These are phyloP conservation scores for Hylia prasina DNA, from an alignment of 2,113 vertebrate genomes.

Conservation along the genomic window DNA sequence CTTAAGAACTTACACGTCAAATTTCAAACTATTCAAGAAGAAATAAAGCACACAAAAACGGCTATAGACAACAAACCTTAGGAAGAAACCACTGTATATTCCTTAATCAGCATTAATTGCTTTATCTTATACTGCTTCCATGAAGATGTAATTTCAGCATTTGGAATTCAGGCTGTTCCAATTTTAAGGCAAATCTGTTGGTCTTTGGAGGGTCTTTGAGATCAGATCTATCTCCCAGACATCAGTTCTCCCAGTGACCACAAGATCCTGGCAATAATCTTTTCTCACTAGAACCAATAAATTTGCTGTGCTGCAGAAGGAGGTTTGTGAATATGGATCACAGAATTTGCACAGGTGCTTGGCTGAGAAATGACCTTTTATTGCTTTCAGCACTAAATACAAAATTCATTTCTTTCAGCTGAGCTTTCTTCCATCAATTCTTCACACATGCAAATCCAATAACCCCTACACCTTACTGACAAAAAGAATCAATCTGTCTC, in stretches of 20 bases:
- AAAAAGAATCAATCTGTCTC: background rate
- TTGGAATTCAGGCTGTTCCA: background rate
- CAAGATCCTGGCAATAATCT: background rate
- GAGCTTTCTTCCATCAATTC: background rate
- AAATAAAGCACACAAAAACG: background rate
- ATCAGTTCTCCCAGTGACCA: background rate
- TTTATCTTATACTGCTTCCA: background rate
- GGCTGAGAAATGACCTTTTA: slow-evolving; percentile 7
- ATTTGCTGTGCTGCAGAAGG: slow-evolving; percentile 65
- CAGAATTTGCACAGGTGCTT: slow-evolving; percentile 48
- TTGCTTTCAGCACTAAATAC: background rate
- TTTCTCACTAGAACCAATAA: background rate
- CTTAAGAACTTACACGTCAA: background rate
- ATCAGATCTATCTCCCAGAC: background rate
- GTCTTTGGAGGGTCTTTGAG: background rate
- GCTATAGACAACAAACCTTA: background rate
- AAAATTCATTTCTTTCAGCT: background rate
- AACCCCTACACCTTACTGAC: background rate
- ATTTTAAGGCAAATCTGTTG: background rate
- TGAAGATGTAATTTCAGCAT: background rate
- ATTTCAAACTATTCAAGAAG: background rate
- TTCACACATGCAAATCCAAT: background rate
- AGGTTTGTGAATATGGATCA: slow-evolving; percentile 77
- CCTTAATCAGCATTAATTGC: background rate
- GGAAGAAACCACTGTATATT: background rate